Conservation (phyloP, 2,797 vertebrate genomes). For the Peromyscus nudipes region DNA sequence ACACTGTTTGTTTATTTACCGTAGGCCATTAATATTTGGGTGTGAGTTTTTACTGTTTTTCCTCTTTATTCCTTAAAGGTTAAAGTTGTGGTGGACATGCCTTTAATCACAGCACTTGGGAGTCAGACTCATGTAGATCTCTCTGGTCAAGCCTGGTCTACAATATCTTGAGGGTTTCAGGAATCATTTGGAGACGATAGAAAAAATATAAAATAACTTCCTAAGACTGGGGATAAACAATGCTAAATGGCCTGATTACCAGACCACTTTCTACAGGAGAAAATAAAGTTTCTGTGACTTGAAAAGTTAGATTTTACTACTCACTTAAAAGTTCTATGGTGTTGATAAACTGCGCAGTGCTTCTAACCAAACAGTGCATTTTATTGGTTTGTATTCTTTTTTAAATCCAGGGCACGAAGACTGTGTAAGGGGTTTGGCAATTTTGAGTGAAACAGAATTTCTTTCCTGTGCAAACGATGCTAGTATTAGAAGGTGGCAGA, state of each 20-base stretch:
- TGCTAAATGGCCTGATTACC: not conserved
- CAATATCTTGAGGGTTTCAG: not conserved
- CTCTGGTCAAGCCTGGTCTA: not conserved
- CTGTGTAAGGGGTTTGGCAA: constrained; percentile 96
- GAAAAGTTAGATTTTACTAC: constrained; percentile 51
- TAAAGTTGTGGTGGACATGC: not conserved
- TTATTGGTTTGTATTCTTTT: constrained; percentile 63
- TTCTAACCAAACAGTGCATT: constrained; percentile 12
- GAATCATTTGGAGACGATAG: constrained; percentile 44
- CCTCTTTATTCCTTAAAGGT: constrained; percentile 17
- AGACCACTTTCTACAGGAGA: constrained; percentile 20
- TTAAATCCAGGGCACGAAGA: constrained; percentile 95
- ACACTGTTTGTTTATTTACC: not conserved
- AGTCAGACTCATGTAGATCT: not conserved
- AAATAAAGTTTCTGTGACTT: constrained; percentile 55
- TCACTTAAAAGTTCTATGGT: not conserved
- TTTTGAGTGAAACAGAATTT: constrained; percentile 95
- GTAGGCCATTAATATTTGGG: not conserved
- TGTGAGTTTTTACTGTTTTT: constrained; percentile 26
- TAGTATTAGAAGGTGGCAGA: constrained; percentile 95
- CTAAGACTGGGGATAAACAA: not conserved
- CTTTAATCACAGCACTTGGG: not conserved
- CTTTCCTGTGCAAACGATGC: constrained; percentile 98
- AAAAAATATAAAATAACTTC: constrained; percentile 52
- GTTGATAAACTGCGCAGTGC: not conserved